Conservation (phyloP, 2,888 invertebrate species). For the Chloroclystis v-ata region DNA sequence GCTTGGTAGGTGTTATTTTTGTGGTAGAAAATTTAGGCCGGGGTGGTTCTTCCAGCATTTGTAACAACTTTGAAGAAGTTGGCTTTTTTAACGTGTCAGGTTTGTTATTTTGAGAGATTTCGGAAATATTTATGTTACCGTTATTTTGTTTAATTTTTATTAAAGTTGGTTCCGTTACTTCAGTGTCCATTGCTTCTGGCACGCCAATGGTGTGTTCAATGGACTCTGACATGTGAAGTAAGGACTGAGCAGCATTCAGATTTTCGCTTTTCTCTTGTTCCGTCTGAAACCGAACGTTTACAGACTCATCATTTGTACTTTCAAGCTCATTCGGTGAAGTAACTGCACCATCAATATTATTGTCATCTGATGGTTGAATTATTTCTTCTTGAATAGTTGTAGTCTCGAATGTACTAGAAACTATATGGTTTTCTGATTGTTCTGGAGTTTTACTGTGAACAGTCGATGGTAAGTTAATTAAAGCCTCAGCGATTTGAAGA, state of each 20-base stretch:
- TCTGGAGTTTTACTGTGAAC: slow-evolving; percentile 52
- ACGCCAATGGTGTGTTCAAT: slow-evolving; percentile 60
- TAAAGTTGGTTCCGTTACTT: slow-evolving; percentile 29
- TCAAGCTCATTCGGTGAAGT: slow-evolving; percentile 6
- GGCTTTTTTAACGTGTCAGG: slow-evolving; percentile 42
- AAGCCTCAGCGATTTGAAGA: slow-evolving; percentile 70
- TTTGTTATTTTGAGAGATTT: slow-evolving; percentile 46
- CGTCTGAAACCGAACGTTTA: slow-evolving; percentile 58
- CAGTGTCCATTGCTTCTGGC: slow-evolving; percentile 40
- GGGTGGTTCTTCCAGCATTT: slow-evolving; percentile 75
- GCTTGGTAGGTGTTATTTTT: slow-evolving; percentile 50
- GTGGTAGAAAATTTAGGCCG: slow-evolving; percentile 45
- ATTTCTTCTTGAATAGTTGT: slow-evolving; percentile 34
- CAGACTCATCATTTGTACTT: slow-evolving; percentile 34
- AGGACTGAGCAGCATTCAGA: slow-evolving; percentile 69
- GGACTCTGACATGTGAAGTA: slow-evolving; percentile 73
- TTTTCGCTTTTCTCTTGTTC: slow-evolving; percentile 71
- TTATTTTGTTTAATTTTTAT: slow-evolving; percentile 41
- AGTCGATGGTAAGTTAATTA: slow-evolving; percentile 67
- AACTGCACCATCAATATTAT: slow-evolving; percentile 16
- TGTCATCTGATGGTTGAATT: slow-evolving; percentile 26
- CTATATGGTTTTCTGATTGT: slow-evolving; percentile 31
- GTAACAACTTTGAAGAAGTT: slow-evolving; percentile 74
- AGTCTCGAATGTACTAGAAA: slow-evolving; percentile 23
- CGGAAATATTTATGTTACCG: slow-evolving; percentile 41